phyloP scores from a whole-genome alignment of 2,888 invertebrate genomes.

The Eupithecia vulgata region DNA sequence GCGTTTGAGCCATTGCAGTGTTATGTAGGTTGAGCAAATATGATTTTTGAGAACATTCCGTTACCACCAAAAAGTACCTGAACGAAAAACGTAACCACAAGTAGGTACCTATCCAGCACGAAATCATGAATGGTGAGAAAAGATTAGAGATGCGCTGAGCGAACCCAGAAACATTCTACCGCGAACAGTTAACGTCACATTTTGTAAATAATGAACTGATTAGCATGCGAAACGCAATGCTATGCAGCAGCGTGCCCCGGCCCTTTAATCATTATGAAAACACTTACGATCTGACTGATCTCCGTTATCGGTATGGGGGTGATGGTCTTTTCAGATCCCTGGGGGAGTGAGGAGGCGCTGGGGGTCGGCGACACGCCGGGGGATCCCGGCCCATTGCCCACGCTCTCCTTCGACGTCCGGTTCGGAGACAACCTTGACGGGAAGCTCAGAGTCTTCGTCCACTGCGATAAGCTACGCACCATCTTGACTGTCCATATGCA shows the following conservation, averaged over 20 bases:
- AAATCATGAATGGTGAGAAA: constrained; percentile 44
- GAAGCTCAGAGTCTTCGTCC: constrained; percentile 96
- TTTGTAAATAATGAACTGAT: constrained; percentile 59
- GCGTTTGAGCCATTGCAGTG: constrained; percentile 28
- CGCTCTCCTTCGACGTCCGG: constrained; percentile 89
- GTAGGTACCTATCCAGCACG: constrained; percentile 23
- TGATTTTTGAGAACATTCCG: constrained; percentile 31
- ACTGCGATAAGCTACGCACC: constrained; percentile 94
- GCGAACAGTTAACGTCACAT: constrained; percentile 54
- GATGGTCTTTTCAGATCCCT: constrained; percentile 82
- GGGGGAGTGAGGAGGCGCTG: constrained; percentile 83
- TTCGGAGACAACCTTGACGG: constrained; percentile 93
- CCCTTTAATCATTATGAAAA: constrained; percentile 37
- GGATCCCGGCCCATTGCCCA: constrained; percentile 82
- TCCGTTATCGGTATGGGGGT: constrained; percentile 86
- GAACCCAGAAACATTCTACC: constrained; percentile 49
- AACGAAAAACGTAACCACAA: constrained; percentile 27
- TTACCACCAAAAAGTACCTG: constrained; percentile 12
- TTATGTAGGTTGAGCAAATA: constrained; percentile 37
- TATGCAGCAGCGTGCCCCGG: constrained; percentile 49
- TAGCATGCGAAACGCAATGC: constrained; percentile 57
- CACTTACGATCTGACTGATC: constrained; percentile 88
- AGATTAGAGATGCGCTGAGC: constrained; percentile 48
- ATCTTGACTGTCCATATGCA: constrained; percentile 84
- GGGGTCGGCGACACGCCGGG: constrained; percentile 86